Evolutionary conservation across 2,113 vertebrate genomes (phyloP).

Genomic region (Anhinga anhinga): DNA sequence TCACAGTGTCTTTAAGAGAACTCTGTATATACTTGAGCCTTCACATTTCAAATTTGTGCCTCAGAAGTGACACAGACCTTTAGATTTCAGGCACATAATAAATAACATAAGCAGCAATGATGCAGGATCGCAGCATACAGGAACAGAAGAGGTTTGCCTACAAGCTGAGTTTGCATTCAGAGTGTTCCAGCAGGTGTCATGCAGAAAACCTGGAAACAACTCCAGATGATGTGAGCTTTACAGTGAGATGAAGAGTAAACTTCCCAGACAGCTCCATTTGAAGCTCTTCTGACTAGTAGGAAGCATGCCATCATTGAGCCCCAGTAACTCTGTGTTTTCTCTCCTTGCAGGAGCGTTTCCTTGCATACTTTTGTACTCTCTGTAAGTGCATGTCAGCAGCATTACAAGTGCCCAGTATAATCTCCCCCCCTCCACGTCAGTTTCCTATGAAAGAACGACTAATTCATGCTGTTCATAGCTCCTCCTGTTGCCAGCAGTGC

Average conservation of each 20-base stretch:
- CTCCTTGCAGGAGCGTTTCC: not conserved
- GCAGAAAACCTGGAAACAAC: not conserved
- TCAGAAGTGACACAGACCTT: not conserved
- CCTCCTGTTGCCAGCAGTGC: not conserved
- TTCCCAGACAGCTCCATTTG: not conserved
- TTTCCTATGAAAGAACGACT: slow-evolving; percentile 19
- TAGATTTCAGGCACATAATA: not conserved
- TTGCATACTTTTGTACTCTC: not conserved
- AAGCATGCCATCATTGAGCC: accelerated
- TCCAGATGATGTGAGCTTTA: not conserved
- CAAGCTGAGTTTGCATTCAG: not conserved
- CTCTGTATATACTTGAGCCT: not conserved
- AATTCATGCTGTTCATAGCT: not conserved
- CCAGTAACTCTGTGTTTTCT: not conserved
- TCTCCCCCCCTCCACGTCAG: not conserved
- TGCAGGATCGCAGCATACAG: not conserved
- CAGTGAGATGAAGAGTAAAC: not conserved
- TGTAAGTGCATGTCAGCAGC: not conserved
- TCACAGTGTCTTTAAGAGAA: not conserved
- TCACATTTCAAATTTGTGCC: not conserved
- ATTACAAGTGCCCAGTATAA: not conserved
- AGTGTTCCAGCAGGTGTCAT: not conserved
- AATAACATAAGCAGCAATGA: not conserved
- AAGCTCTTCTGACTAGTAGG: not conserved
- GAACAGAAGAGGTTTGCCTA: not conserved